Percentiles rank a stretch among this genome's conserved stretches.
phyloP scores from a whole-genome alignment of 2,113 vertebrate genomes.

The Himantopus leucocephalus region DNA sequence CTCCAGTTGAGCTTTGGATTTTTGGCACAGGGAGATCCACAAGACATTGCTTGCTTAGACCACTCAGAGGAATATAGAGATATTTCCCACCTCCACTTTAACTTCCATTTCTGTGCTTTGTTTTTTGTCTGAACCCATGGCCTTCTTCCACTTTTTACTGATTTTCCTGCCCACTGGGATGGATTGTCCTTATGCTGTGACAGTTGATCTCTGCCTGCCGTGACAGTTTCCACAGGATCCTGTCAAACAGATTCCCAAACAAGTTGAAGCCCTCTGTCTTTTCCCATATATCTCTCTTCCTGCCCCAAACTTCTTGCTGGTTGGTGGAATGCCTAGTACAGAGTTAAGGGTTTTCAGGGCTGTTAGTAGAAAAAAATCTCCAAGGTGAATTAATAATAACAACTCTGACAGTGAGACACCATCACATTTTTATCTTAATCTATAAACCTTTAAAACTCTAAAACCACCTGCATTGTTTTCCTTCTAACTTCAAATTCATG shows the following conservation, averaged over 20 bases:
- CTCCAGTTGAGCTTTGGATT: neutral
- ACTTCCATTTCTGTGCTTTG: neutral
- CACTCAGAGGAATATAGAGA: neutral
- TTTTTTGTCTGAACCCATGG: fast-evolving
- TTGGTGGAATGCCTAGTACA: neutral
- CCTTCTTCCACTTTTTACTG: neutral
- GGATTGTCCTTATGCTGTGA: fast-evolving
- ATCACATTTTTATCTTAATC: neutral
- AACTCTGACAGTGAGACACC: neutral
- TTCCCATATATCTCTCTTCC: neutral
- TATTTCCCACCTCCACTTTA: neutral
- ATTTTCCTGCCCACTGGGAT: neutral
- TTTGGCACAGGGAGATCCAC: neutral
- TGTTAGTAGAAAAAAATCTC: neutral
- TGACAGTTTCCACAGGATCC: fast-evolving
- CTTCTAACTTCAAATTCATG: neutral
- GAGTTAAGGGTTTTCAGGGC: neutral
- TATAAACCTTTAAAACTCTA: neutral
- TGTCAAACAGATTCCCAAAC: neutral
- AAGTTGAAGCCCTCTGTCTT: neutral
- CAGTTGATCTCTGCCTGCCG: neutral
- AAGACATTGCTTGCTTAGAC: neutral
- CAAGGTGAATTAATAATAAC: neutral
- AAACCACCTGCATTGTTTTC: neutral
- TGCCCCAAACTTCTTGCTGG: neutral